Evolutionary conservation across 2,113 vertebrate species (phyloP).

Genomic region (Amblyornis subalaris): DNA sequence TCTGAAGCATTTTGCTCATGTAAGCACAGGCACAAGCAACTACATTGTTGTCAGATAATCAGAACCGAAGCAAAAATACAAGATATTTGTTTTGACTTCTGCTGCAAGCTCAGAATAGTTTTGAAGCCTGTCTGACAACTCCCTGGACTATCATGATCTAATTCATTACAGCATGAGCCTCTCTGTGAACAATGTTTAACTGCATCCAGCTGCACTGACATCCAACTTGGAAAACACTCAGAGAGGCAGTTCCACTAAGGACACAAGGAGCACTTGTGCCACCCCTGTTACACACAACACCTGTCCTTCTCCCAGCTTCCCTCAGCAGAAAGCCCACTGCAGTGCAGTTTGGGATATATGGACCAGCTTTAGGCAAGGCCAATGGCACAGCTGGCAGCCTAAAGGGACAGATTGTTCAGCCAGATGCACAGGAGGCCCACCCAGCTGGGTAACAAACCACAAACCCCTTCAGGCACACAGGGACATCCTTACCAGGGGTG

Average conservation of each 20-base stretch:
- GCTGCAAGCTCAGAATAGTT: background rate
- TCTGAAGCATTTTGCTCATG: accelerated
- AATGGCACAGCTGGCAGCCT: background rate
- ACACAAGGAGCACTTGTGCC: background rate
- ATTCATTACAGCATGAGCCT: background rate
- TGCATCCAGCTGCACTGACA: background rate
- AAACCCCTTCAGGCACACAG: background rate
- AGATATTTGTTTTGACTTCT: background rate
- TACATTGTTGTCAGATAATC: background rate
- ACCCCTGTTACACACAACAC: accelerated
- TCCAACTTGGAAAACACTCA: accelerated
- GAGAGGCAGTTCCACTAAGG: background rate
- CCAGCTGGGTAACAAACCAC: background rate
- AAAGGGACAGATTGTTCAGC: background rate
- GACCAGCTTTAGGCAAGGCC: background rate
- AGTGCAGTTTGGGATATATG: accelerated
- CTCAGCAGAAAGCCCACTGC: background rate
- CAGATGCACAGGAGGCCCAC: background rate
- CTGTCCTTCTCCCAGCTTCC: too few relatives aligned
- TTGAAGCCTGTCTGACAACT: background rate
- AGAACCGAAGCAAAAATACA: background rate
- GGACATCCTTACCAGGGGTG: constrained; percentile 83
- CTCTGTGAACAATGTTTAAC: background rate
- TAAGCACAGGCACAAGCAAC: background rate
- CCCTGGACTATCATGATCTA: background rate